Percentiles rank a stretch among this genome's conserved stretches.
Evolutionary conservation across 2,797 vertebrate genomes (phyloP).

Genomic region (Mormyrus proboscirostris): DNA sequence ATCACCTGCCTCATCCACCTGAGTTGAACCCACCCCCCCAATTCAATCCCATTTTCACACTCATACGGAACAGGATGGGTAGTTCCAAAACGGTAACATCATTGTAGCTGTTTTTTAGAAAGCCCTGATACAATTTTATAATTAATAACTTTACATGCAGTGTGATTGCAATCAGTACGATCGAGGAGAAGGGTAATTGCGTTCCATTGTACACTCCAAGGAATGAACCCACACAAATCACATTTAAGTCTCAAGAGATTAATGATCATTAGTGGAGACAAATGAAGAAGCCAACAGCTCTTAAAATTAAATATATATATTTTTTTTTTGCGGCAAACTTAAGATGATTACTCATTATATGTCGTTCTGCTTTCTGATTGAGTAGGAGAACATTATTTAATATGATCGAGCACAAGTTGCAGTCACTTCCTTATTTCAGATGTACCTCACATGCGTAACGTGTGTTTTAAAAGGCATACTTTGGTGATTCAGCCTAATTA

Average conservation of each 20-base stretch:
- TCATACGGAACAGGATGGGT: background rate
- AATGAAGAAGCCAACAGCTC: background rate
- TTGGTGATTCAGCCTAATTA: background rate
- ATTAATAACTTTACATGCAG: background rate
- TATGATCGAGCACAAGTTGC: background rate
- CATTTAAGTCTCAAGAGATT: conserved; percentile 8
- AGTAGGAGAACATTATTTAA: background rate
- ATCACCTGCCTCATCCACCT: background rate
- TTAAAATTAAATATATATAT: background rate
- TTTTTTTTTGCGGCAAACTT: background rate
- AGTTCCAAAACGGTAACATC: background rate
- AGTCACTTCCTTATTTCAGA: background rate
- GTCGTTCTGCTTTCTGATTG: background rate
- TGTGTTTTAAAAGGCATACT: background rate
- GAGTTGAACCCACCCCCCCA: background rate
- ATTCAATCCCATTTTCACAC: background rate
- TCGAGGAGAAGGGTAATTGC: background rate
- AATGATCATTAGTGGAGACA: background rate
- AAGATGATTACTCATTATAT: background rate
- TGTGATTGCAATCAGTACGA: conserved; percentile 12
- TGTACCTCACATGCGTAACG: background rate
- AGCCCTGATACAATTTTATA: background rate
- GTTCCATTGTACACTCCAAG: background rate
- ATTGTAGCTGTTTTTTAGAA: background rate
- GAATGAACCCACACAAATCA: background rate